phyloP scores from a whole-genome alignment of 2,888 invertebrate genomes.

The Trilocha varians region DNA sequence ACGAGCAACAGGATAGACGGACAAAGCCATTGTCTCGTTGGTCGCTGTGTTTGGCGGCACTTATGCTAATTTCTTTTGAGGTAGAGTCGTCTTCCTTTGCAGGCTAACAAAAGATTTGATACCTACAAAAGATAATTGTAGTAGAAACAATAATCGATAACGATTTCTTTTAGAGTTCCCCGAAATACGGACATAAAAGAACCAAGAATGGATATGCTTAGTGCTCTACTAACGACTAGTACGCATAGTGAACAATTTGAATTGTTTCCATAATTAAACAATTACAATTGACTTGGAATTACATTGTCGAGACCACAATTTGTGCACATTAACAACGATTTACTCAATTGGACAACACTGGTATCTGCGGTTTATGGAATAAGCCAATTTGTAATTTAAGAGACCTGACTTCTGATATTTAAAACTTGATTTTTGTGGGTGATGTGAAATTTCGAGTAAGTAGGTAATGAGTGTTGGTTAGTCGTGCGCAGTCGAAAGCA shows the following conservation, averaged over 20 bases:
- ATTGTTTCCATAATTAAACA: not conserved
- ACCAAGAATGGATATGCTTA: slow-evolving; percentile 8
- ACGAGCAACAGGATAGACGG: slow-evolving; percentile 49
- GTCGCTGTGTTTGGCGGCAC: slow-evolving; percentile 52
- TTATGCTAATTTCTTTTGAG: slow-evolving; percentile 69
- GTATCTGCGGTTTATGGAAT: not conserved
- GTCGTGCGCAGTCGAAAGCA: slow-evolving; percentile 42
- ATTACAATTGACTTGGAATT: not conserved
- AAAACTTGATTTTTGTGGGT: not conserved
- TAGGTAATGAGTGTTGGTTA: slow-evolving; percentile 22
- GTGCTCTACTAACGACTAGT: slow-evolving; percentile 9
- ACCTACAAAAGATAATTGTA: slow-evolving; percentile 32
- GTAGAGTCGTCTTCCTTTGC: slow-evolving; percentile 45
- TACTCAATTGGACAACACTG: not conserved
- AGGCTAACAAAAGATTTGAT: slow-evolving; percentile 45
- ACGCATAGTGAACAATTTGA: not conserved
- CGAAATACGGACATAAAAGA: too few relatives aligned
- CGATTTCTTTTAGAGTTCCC: not conserved
- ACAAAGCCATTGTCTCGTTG: slow-evolving; percentile 66
- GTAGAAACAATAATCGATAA: slow-evolving; percentile 6
- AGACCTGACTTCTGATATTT: not conserved
- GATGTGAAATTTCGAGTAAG: slow-evolving; percentile 6
- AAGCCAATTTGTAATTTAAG: not conserved
- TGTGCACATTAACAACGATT: not conserved
- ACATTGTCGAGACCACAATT: not conserved